A percentile compares a stretch with the other conserved stretches of the same genome.
These are phyloP conservation scores for Pluvialis apricaria DNA, from an alignment of 2,113 vertebrate genomes.

Conservation along the genomic window DNA sequence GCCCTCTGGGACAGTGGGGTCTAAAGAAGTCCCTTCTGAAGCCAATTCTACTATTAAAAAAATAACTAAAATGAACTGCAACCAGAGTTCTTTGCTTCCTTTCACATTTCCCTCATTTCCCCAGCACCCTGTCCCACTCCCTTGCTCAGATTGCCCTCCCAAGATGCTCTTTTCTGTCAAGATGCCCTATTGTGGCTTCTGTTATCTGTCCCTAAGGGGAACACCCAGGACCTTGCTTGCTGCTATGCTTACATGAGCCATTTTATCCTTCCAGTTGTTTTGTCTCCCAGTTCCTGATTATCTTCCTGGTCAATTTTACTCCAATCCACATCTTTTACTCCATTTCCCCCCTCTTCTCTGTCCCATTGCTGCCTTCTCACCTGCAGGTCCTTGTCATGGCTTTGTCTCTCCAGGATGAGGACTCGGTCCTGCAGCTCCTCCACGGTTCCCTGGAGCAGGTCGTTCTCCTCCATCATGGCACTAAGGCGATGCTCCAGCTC, in stretches of 20 bases:
- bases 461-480: constrained; percentile 88
- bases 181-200: neutral
- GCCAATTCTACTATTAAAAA: neutral
- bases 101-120: neutral
- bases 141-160: neutral
- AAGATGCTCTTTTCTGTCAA: neutral
- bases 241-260: neutral
- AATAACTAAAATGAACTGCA: neutral
- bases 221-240: neutral
- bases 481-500: constrained; percentile 89
- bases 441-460: constrained; percentile 87
- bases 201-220: neutral
- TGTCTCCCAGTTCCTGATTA: neutral
- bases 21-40: neutral
- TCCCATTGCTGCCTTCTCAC: constrained; percentile 59
- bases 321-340: neutral
- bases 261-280: neutral
- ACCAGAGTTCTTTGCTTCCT: neutral
- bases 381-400: constrained; percentile 91
- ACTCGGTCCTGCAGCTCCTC: constrained; percentile 90
- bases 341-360: neutral
- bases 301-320: neutral
- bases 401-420: constrained; percentile 87
- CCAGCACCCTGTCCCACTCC: neutral
- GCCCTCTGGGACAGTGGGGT: neutral